Conservation (phyloP, 30 jellyfish, hydroid and myxozoan genomes). For the Chironex yamaguchii region DNA sequence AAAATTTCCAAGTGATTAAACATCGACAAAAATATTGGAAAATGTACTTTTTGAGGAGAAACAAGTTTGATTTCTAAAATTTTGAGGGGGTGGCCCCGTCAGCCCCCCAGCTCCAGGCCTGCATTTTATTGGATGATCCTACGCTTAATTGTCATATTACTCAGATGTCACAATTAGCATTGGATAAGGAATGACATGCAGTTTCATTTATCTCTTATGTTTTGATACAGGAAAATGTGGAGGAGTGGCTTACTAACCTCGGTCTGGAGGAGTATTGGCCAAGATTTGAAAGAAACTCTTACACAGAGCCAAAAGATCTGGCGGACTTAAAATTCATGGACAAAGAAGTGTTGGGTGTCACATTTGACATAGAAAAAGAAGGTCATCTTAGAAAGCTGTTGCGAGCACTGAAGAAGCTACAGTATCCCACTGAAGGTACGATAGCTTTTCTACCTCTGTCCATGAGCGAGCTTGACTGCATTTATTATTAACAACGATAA, state of each 20-base stretch:
- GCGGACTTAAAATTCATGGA: conserved; percentile 94
- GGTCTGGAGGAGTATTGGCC: conserved; percentile 97
- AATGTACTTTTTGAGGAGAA: too few relatives aligned
- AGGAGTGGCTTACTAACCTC: conserved; percentile 85
- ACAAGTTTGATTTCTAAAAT: too few relatives aligned
- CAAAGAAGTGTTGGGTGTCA: conserved; percentile 46
- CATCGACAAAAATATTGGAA: too few relatives aligned
- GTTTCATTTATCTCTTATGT: neutral
- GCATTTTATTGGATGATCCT: too few relatives aligned
- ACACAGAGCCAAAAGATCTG: conserved; percentile 94
- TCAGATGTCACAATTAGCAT: too few relatives aligned
- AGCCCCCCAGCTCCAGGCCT: too few relatives aligned
- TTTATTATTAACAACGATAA: too few relatives aligned
- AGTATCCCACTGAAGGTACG: conserved; percentile 93
- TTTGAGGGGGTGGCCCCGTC: too few relatives aligned
- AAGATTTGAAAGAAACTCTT: conserved; percentile 76
- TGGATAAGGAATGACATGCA: too few relatives aligned
- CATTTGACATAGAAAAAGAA: conserved; percentile 81
- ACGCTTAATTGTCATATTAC: too few relatives aligned
- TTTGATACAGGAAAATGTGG: conserved; percentile 82
- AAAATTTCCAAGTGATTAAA: too few relatives aligned
- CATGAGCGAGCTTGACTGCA: neutral
- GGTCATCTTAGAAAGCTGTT: conserved; percentile 82
- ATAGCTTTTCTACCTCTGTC: neutral
- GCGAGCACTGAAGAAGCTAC: conserved; percentile 83